Conservation (phyloP, 1,140 invertebrate genomes). For the Euwallacea fornicatus region DNA sequence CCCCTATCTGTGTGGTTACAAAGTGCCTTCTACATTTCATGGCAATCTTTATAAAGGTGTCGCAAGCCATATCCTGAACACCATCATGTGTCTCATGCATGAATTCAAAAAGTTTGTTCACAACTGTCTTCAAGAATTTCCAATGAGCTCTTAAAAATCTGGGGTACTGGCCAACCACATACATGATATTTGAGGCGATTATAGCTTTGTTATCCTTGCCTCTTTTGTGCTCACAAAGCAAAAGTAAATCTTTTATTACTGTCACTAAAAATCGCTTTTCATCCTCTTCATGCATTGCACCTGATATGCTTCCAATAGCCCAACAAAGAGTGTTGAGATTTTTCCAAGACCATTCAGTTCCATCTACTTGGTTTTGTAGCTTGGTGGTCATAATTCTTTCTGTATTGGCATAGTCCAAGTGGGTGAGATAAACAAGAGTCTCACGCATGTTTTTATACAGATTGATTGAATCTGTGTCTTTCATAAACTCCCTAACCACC, state of each 20-base stretch:
- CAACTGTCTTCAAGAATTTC: constrained; percentile 99
- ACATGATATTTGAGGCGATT: constrained; percentile 99
- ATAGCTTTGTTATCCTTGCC: constrained; percentile 99
- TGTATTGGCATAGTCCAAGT: constrained; percentile 97
- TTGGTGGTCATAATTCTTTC: constrained; percentile 99
- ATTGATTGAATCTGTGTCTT: constrained; percentile 99
- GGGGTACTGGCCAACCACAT: constrained; percentile 99
- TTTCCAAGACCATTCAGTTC: constrained; percentile 99
- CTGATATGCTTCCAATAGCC: constrained; percentile 99
- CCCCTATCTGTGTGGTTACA: constrained; percentile 94
- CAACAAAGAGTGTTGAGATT: constrained; percentile 99
- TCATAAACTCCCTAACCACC: constrained; percentile 99
- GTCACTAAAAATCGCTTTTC: constrained; percentile 99
- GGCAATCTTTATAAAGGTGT: constrained; percentile 99
- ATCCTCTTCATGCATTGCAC: constrained; percentile 98
- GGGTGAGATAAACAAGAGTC: constrained; percentile 97
- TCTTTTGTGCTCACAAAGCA: constrained; percentile 98
- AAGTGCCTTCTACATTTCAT: constrained; percentile 98
- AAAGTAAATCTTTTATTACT: constrained; percentile 98
- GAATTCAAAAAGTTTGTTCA: constrained; percentile 99
- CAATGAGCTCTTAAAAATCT: constrained; percentile 98
- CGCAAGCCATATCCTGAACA: constrained; percentile 99
- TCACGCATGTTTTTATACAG: constrained; percentile 99
- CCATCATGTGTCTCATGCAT: constrained; percentile 99
- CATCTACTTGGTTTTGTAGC: constrained; percentile 98